Conservation (phyloP, 2,797 vertebrate species). For the Poecilia velifera region DNA sequence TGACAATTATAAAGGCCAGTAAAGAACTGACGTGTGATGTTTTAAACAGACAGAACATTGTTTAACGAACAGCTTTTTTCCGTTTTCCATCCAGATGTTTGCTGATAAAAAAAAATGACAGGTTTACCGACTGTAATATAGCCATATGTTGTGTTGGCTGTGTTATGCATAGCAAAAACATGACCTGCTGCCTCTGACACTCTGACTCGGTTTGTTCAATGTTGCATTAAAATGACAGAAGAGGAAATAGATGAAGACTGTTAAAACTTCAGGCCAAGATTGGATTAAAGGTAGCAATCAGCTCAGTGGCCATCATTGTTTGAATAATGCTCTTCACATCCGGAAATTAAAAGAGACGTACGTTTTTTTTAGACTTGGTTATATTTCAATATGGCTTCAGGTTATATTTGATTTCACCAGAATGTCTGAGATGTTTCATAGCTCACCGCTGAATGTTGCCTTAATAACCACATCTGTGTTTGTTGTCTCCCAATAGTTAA, state of each 20-base stretch:
- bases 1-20: background rate
- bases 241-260: background rate
- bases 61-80: background rate
- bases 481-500: background rate
- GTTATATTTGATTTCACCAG: background rate
- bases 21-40: background rate
- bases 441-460: background rate
- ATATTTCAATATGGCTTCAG: background rate
- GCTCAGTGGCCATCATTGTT: background rate
- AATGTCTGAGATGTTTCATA: background rate
- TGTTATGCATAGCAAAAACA: background rate
- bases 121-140: background rate
- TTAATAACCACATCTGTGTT: background rate
- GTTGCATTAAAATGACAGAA: background rate
- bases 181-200: background rate
- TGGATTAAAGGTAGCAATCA: background rate
- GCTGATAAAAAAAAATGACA: background rate
- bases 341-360: background rate
- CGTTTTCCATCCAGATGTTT: constrained; percentile 1
- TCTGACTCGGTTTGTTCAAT: background rate
- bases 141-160: background rate
- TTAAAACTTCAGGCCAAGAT: background rate
- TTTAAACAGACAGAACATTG: background rate
- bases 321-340: background rate
- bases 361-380: background rate